phyloP scores from a whole-genome alignment of 2,113 vertebrate species.

The Climacteris rufus region DNA sequence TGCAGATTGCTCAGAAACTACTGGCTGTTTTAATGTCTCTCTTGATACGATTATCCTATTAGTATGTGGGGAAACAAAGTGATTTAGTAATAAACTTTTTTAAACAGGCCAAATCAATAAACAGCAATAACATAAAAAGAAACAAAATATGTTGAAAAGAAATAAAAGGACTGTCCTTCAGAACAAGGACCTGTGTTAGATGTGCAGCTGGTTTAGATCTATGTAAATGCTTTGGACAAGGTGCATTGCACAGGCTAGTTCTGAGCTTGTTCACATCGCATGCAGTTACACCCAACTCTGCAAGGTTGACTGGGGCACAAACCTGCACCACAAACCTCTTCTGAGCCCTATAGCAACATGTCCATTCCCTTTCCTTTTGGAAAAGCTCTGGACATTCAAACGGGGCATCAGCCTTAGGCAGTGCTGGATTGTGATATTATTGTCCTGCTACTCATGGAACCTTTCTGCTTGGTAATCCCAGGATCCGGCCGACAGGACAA shows the following conservation, averaged over 20 bases:
- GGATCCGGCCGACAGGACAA: neutral
- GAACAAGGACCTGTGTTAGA: neutral
- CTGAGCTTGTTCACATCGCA: neutral
- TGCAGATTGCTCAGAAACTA: neutral
- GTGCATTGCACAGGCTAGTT: too few relatives aligned
- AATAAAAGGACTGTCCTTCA: neutral
- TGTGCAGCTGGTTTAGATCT: neutral
- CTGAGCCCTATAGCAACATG: neutral
- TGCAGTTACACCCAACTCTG: neutral
- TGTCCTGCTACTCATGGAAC: neutral
- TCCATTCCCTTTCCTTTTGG: neutral
- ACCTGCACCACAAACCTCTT: neutral
- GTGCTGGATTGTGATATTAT: rapidly evolving
- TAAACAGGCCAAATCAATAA: neutral
- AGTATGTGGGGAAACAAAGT: neutral
- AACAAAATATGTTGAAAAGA: neutral
- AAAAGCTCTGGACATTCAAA: neutral
- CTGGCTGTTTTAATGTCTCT: neutral
- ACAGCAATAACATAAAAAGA: neutral
- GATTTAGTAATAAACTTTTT: neutral
- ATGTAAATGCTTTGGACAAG: neutral
- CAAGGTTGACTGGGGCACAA: neutral
- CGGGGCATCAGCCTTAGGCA: neutral
- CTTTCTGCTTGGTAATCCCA: neutral
- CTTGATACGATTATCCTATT: neutral